A percentile compares a stretch with the other conserved stretches of the same genome.
These are phyloP conservation scores for Euzophera pinguis DNA, from an alignment of 2,888 invertebrate genomes.

Conservation along the genomic window DNA sequence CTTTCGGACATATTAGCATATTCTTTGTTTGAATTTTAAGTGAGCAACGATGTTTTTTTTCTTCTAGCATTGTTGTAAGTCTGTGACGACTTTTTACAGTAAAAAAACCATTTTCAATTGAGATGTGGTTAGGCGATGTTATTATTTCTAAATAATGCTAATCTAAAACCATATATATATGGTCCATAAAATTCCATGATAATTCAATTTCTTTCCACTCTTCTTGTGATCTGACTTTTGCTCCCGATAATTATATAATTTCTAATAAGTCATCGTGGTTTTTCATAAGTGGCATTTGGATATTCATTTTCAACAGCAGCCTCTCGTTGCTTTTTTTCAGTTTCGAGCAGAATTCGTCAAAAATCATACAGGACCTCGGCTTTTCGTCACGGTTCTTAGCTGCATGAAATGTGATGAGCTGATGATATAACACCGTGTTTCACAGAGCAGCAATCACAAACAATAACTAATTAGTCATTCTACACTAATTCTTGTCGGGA, in stretches of 20 bases:
- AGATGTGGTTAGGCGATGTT: no score
- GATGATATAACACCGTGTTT: background rate
- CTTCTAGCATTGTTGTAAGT: no score
- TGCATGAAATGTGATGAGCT: background rate
- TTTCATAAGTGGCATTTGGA: no score
- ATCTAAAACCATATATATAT: no score
- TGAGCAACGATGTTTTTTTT: background rate
- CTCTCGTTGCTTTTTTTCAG: background rate
- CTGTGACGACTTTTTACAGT: no score
- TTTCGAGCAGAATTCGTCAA: background rate
- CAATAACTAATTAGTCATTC: background rate
- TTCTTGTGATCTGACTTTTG: no score
- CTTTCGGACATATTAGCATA: background rate
- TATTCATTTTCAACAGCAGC: background rate
- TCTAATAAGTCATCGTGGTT: no score
- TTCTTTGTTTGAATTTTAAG: background rate
- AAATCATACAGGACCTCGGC: background rate
- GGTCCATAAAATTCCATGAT: no score
- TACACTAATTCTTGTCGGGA: conserved; percentile 5
- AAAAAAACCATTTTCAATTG: no score
- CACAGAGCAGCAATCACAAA: conserved; percentile 1
- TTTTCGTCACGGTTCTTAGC: background rate
- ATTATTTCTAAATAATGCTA: no score
- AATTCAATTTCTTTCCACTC: no score
- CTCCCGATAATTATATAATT: no score